These are phyloP conservation scores for Salpingus planirostris DNA, from an alignment of 2,888 invertebrate species.

Conservation along the genomic window DNA sequence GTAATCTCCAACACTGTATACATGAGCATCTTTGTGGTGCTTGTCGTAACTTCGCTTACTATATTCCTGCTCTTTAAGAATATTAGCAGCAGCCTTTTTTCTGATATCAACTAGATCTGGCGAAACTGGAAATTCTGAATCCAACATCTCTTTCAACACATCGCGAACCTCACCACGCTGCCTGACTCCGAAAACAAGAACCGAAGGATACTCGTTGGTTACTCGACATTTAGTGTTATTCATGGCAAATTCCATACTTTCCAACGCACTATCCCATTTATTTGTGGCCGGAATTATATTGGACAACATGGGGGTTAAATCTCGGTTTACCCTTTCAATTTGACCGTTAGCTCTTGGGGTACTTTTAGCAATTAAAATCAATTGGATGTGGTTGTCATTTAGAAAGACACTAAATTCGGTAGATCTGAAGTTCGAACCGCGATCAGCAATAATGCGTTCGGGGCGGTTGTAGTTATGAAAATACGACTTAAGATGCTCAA, in stretches of 20 bases:
- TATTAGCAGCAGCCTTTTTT: slow-evolving; percentile 11
- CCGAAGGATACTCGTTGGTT: slow-evolving; percentile 9
- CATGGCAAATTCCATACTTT: slow-evolving; percentile 12
- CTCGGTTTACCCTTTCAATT: slow-evolving; percentile 18
- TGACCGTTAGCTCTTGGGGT: slow-evolving; percentile 28
- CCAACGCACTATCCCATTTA: slow-evolving; percentile 18
- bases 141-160: slow-evolving; percentile 3
- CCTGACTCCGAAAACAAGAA: slow-evolving; percentile 21
- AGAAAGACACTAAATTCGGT: slow-evolving; percentile 19
- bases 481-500: slow-evolving; percentile 15
- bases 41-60: slow-evolving; percentile 21
- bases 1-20: slow-evolving; percentile 17
- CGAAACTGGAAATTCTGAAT: background rate
- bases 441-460: slow-evolving; percentile 16
- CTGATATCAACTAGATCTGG: slow-evolving; percentile 14
- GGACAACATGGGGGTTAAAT: slow-evolving; percentile 19
- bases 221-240: slow-evolving; percentile 10
- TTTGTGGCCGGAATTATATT: slow-evolving; percentile 15
- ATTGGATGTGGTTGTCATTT: slow-evolving; percentile 14
- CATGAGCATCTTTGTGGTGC: slow-evolving; percentile 16
- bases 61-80: slow-evolving; percentile 16
- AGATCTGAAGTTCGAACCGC: slow-evolving; percentile 22
- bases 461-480: slow-evolving; percentile 19
- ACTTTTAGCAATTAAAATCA: slow-evolving; percentile 20
- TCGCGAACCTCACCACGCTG: slow-evolving; percentile 19